Evolutionary conservation across 2,797 vertebrate species (phyloP).

Genomic region (Scyliorhinus canicula): DNA sequence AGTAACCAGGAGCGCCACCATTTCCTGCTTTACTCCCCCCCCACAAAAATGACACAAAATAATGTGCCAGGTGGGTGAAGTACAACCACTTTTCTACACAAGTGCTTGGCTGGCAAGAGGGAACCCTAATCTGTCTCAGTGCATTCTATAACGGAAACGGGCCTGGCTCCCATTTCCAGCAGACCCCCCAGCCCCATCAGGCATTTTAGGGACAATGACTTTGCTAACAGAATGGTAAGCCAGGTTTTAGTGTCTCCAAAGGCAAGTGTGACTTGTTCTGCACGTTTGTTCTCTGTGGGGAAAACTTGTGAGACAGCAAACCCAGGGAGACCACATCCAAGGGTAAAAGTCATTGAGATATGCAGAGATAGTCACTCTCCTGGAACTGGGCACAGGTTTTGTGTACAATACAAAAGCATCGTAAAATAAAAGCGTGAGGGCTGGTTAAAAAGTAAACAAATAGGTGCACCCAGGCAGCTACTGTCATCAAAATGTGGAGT

Average conservation of each 20-base stretch:
- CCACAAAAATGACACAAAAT: neutral
- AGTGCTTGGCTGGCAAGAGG: neutral
- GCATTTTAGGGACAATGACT: neutral
- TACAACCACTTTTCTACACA: neutral
- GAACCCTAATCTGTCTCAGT: neutral
- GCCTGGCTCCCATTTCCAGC: neutral
- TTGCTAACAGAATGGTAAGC: neutral
- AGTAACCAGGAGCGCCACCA: neutral
- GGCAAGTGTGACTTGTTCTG: too few relatives aligned
- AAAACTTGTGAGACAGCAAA: neutral
- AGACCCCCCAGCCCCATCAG: neutral
- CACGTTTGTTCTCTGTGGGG: neutral
- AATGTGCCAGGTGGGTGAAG: neutral
- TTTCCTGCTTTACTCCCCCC: neutral
- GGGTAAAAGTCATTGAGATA: neutral
- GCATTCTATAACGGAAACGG: neutral
- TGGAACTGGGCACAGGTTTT: neutral
- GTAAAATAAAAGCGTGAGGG: neutral
- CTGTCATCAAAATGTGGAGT: neutral
- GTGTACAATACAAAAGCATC: neutral
- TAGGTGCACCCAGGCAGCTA: too few relatives aligned
- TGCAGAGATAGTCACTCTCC: neutral
- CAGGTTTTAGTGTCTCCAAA: neutral
- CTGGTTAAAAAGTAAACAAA: neutral
- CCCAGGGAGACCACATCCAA: neutral